These are phyloP conservation scores for Argyresthia goedartella DNA, from an alignment of 2,888 invertebrate species.

Conservation along the genomic window DNA sequence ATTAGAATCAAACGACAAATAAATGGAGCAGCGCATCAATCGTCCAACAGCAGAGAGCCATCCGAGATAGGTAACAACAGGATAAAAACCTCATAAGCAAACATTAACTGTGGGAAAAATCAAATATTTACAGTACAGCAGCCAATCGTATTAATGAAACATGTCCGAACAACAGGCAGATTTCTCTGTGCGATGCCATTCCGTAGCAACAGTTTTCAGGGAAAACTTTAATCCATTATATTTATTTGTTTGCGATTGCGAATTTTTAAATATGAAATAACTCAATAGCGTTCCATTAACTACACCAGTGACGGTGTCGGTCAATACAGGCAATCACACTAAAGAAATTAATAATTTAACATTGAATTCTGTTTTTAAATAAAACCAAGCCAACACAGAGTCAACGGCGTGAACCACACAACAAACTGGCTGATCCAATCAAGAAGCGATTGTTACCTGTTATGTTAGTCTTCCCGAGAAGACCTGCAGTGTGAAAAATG, in stretches of 20 bases:
- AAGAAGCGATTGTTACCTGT: conserved; percentile 55
- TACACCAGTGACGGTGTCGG: neutral
- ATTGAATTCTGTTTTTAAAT: neutral
- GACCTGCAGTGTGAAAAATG: conserved; percentile 72
- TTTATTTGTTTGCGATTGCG: too few species aligned
- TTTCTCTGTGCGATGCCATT: conserved; percentile 5
- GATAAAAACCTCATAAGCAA: conserved; percentile 2
- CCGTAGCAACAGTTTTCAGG: neutral
- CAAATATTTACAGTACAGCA: conserved; percentile 4
- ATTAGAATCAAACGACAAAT: neutral
- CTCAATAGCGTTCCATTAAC: too few species aligned
- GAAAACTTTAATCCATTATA: too few species aligned
- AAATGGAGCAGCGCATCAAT: neutral
- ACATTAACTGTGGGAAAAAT: conserved; percentile 3
- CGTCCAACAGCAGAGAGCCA: neutral
- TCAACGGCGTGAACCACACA: conserved; percentile 47
- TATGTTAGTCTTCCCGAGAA: conserved; percentile 73
- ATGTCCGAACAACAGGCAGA: neutral
- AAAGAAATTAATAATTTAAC: neutral
- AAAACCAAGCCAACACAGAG: conserved; percentile 26
- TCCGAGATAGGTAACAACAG: neutral
- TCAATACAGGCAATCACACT: conserved; percentile 1
- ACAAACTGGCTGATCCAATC: conserved; percentile 40
- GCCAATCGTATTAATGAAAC: conserved; percentile 5
- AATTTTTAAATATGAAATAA: too few species aligned